Evolutionary conservation across 2,797 vertebrate genomes (phyloP).

Genomic region (Xiphophorus birchmanni): DNA sequence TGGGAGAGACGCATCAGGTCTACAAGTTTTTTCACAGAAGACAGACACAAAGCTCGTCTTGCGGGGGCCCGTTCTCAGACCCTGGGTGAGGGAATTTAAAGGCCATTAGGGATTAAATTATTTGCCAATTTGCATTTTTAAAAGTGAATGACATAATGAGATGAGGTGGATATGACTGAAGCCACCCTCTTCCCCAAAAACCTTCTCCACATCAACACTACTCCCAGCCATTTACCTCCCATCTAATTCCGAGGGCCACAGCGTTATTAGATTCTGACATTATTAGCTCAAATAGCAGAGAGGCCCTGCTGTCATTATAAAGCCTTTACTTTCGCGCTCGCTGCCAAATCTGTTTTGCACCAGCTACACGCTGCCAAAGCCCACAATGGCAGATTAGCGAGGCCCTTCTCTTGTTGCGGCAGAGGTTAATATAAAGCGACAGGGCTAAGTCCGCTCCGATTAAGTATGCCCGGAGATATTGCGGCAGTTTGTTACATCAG

Average conservation of each 20-base stretch:
- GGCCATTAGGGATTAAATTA: conserved; percentile 78
- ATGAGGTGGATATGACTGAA: conserved; percentile 39
- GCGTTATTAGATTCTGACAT: conserved; percentile 82
- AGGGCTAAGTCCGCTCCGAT: conserved; percentile 97
- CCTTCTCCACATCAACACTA: conserved; percentile 56
- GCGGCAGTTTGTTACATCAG: conserved; percentile 92
- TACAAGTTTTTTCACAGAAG: conserved; percentile 13
- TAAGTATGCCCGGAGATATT: conserved; percentile 97
- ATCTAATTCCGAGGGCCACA: conserved; percentile 68
- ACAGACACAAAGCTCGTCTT: conserved; percentile 8
- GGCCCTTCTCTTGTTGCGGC: conserved; percentile 96
- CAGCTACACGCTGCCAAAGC: conserved; percentile 90
- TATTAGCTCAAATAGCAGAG: conserved; percentile 82
- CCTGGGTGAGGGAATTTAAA: conserved; percentile 63
- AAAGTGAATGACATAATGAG: conserved; percentile 58
- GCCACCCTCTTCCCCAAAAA: conserved; percentile 21
- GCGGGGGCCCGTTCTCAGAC: conserved; percentile 6
- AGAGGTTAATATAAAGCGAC: conserved; percentile 99
- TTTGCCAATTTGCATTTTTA: conserved; percentile 68
- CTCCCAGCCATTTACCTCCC: conserved; percentile 68
- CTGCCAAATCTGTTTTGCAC: conserved; percentile 89
- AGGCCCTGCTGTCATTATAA: conserved; percentile 82
- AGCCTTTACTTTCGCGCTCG: conserved; percentile 80
- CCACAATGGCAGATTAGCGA: conserved; percentile 95
- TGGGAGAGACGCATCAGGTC: neutral